Percentiles rank a stretch among this genome's conserved stretches.
These are phyloP conservation scores for Eudasyphora cyanicolor DNA, from an alignment of 2,888 invertebrate species.

Conservation along the genomic window DNA sequence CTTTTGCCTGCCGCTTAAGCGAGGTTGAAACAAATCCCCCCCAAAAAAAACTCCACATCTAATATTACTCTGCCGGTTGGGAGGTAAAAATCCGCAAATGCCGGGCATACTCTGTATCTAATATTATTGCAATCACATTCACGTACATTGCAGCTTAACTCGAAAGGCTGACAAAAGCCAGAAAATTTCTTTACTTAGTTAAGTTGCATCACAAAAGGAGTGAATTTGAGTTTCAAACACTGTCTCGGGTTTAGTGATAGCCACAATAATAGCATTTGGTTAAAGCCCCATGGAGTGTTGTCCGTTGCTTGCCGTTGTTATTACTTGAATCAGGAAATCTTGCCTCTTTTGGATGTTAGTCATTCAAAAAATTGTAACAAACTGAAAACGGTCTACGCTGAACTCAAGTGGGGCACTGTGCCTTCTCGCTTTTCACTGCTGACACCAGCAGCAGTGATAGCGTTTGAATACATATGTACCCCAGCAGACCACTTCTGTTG, in stretches of 20 bases:
- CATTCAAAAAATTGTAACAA: constrained; percentile 36
- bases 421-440: constrained; percentile 4
- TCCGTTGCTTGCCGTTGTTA: no score
- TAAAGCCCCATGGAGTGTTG: constrained; percentile 1
- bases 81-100: no score
- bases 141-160: no score
- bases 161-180: background rate
- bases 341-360: constrained; percentile 39
- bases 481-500: background rate
- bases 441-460: background rate
- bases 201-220: constrained; percentile 4
- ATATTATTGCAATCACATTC: background rate
- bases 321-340: constrained; percentile 56
- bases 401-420: constrained; percentile 54
- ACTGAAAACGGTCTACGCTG: no score
- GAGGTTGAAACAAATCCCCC: background rate
- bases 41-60: background rate
- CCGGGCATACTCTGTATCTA: background rate
- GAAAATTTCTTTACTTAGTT: background rate
- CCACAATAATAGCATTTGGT: background rate
- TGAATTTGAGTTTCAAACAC: background rate
- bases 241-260: background rate
- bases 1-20: background rate
- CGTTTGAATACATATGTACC: no score
- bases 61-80: no score